A percentile compares a stretch with the other conserved stretches of the same genome.
Conservation (phyloP, 1,140 invertebrate species). For the Papilio helenus region DNA sequence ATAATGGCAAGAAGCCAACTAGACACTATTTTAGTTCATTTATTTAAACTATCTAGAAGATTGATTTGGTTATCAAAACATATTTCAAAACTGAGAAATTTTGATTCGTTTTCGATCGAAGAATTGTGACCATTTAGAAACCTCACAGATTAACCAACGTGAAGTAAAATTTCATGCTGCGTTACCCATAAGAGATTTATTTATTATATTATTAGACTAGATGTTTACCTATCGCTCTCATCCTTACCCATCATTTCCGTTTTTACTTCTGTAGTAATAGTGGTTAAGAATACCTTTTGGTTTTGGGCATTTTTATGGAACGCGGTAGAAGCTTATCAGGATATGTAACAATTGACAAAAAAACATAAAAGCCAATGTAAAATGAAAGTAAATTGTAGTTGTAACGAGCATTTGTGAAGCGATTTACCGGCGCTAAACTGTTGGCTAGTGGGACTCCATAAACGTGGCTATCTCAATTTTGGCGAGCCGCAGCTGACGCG, state of each 20-base stretch:
- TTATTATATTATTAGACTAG: neutral
- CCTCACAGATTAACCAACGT: no score
- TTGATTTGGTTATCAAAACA: neutral
- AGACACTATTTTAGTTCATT: conserved; percentile 54
- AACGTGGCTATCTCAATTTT: conserved; percentile 75
- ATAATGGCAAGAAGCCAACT: conserved; percentile 72
- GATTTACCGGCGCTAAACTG: conserved; percentile 34
- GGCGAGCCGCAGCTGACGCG: conserved; percentile 69
- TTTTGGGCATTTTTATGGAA: no score
- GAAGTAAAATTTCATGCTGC: neutral
- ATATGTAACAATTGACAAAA: neutral
- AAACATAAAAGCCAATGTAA: neutral
- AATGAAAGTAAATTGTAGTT: conserved; percentile 16
- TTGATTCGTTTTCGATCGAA: no score
- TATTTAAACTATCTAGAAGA: conserved; percentile 27
- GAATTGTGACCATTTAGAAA: no score
- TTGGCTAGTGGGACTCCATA: conserved; percentile 44
- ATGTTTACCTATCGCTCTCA: neutral
- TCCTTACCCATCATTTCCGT: neutral
- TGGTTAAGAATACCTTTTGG: neutral
- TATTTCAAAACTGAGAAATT: neutral
- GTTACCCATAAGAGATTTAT: neutral
- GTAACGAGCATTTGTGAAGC: conserved; percentile 19
- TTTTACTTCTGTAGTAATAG: neutral
- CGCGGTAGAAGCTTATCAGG: neutral